Evolutionary conservation across 2,113 vertebrate genomes (phyloP), one percentile per base, ranked within the genome.

Genomic region (Brachyhypopomus gauderio): DNA sequence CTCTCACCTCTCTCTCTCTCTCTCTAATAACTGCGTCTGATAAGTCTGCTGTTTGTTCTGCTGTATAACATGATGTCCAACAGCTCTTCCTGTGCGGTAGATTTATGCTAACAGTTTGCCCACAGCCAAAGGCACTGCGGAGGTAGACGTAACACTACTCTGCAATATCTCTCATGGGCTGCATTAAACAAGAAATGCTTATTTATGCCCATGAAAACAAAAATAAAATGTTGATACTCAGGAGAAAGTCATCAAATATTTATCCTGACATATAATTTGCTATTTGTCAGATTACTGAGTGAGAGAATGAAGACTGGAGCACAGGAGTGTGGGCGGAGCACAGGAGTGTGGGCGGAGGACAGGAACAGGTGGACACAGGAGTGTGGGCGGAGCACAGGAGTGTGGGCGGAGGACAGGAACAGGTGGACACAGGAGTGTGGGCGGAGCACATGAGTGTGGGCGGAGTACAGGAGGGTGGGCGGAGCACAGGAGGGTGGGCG

Each of bases 281-380:
- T 72, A 55, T 79, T 60, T 76, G 72, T 76, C 72, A 81, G 72
- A 75, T 70, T 82, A 81, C 22, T 19, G n/a, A 70, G 19, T n/a
- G 62, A 70, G 30, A 67, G 12, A 14, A 58, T n/a, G n/a, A n/a
- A n/a, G n/a, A 52, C 9, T 12, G 45, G 45, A 52, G 45, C 45
- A 14, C 9, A 52, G 45, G 45, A 14, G 45, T 7, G 12, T 8
- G 45, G 45, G 45, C 3, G 45, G 45, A 14, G 45, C 45, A 12
- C 45, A 1, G 12, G 45, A 48, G 6, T 48, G 45, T n/a, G n/a
- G n/a, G n/a, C n/a, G n/a, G n/a, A n/a, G n/a, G n/a, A n/a, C n/a
- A n/a, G n/a, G n/a, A n/a, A n/a, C n/a, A n/a, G n/a, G 41, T 30
- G 41, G 41, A 6, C 9, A n/a, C n/a, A n/a, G n/a, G n/a, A n/a